Evolutionary conservation across 2,888 invertebrate species (phyloP), one percentile per base, ranked within the genome.

Genomic region (Polia nebulosa): DNA sequence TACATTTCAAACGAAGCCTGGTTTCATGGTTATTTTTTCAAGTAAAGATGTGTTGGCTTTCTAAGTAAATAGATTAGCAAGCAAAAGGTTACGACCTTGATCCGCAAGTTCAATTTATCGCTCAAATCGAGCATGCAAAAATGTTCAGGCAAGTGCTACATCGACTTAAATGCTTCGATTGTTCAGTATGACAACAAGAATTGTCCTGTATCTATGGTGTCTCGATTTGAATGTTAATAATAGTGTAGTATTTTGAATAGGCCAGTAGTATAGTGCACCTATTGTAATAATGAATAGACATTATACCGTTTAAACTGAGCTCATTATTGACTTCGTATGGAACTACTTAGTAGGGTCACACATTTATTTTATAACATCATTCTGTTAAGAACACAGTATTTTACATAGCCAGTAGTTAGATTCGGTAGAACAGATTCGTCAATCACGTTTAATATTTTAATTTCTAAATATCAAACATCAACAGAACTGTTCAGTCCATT

Each of bases 41-140:
- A 36, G 9, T 36, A 22, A 34, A 36, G 13, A 2, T 44, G 2
- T 27, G 34, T 9, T 1, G 13, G 13, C 39, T 41, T 22, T 34
- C 11, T 41, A 9, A 17, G 17, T 22, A 29, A 65, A 52, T 22
- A 32, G 22, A n/a, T 53, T 45, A 47, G 27, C 17, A 39, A 45
- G 11, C 45, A 22, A 47, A 53, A 58, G 22, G 44, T 17, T 20
- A 13, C 25, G 15, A 44, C 67, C 56, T 63, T 22, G 56, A 53
- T 39, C 29, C 3, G 29, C 36, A 52, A 57, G 34, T 11, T 27
- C 20, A 34, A 25, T n/a, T 53, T 20, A 32, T 32, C 11, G 17
- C 45, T 17, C 45, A 20, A 47, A 22, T 15, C 4, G n/a, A 39
- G 17, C 27, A 15, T 32, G 22, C 29, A 29, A 29, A 60, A 60